Evolutionary conservation across 37 sponge, comb jelly and placozoan species (phyloP).

Genomic region (Beroe forskalii): DNA sequence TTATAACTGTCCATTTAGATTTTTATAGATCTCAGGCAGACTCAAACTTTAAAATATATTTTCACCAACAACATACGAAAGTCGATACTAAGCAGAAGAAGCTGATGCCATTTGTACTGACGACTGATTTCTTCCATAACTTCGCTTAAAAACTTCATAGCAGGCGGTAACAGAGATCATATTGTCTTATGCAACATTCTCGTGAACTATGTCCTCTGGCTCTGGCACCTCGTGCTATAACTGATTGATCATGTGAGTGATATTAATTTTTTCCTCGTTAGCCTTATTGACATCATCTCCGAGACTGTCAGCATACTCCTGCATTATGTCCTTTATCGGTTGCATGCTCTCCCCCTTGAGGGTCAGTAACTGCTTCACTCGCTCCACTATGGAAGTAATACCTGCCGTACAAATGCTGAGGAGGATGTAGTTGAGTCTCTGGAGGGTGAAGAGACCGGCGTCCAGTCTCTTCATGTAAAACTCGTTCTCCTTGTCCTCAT

Average conservation of each 20-base stretch:
- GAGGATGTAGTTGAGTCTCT: slow-evolving; percentile 83
- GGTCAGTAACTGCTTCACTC: slow-evolving; percentile 72
- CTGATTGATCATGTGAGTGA: slow-evolving; percentile 61
- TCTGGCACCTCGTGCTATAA: slow-evolving; percentile 4
- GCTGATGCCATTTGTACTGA: no score
- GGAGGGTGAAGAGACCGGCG: slow-evolving; percentile 90
- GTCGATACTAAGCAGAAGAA: no score
- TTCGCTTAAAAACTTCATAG: no score
- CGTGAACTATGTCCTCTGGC: no score
- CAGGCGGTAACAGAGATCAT: no score
- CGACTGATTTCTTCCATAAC: no score
- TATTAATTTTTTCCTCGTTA: slow-evolving; percentile 52
- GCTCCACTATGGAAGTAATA: slow-evolving; percentile 37
- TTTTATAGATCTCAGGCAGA: no score
- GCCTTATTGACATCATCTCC: slow-evolving; percentile 64
- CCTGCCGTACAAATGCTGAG: slow-evolving; percentile 73
- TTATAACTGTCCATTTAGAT: no score
- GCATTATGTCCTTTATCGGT: slow-evolving; percentile 68
- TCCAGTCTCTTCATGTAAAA: slow-evolving; percentile 83
- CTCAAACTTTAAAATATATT: no score
- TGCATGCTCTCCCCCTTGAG: slow-evolving; percentile 72
- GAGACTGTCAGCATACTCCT: slow-evolving; percentile 71
- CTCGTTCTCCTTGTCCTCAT: slow-evolving; percentile 71
- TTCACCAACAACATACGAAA: no score
- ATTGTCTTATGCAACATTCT: no score